Conservation (phyloP, 2,113 vertebrate species). For the Blennius ocellaris region DNA sequence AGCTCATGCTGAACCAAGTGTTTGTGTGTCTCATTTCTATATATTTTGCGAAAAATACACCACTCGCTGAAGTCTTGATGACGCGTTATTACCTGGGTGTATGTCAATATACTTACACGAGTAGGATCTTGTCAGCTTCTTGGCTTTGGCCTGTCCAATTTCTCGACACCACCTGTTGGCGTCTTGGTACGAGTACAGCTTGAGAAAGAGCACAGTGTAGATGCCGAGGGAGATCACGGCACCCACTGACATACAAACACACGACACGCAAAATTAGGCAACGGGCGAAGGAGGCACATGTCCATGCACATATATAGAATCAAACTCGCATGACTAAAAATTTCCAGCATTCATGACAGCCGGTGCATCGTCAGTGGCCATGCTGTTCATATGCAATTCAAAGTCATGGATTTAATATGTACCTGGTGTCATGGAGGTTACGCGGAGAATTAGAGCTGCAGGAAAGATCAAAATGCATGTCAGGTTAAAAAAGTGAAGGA, state of each 20-base stretch:
- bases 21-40: not conserved
- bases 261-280: constrained; percentile 22
- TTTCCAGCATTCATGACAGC: not conserved
- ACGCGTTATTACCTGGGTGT: not conserved
- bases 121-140: constrained; percentile 79
- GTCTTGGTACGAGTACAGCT: constrained; percentile 91
- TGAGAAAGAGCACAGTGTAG: constrained; percentile 89
- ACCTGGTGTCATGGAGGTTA: constrained; percentile 90
- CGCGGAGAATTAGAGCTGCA: constrained; percentile 78
- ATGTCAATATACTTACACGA: constrained; percentile 80
- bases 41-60: not conserved
- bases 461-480: constrained; percentile 84
- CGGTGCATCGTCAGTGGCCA: not conserved
- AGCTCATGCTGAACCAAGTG: not conserved
- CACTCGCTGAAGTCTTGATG: not conserved
- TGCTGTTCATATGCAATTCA: not conserved
- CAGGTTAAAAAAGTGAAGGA: constrained; percentile 85
- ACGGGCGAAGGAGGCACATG: not conserved
- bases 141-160: constrained; percentile 77
- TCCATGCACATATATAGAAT: not conserved
- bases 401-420: not conserved
- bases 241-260: constrained; percentile 81
- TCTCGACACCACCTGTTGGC: constrained; percentile 90
- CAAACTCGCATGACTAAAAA: not conserved
- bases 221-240: constrained; percentile 82